A percentile compares a stretch with the other conserved stretches of the same genome.
phyloP scores from a whole-genome alignment of 2,888 invertebrate species.

The Cremastinae sp. region DNA sequence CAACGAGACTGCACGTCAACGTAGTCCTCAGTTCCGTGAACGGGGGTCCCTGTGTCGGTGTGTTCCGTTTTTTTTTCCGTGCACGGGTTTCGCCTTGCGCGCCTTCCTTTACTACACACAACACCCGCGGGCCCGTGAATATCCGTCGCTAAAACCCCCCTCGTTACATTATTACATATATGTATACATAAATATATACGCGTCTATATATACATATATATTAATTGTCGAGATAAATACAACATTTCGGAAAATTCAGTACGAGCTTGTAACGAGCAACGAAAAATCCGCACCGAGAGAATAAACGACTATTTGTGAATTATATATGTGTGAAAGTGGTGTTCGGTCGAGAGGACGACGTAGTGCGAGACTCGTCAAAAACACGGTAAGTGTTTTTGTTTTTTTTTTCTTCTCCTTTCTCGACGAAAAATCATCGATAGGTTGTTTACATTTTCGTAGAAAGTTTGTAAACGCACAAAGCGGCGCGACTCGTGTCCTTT shows the following conservation, averaged over 20 bases:
- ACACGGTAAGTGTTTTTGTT: slow-evolving; percentile 71
- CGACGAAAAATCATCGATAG: no score
- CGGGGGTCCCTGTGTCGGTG: slow-evolving; percentile 78
- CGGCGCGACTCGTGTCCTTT: neutral
- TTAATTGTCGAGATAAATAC: slow-evolving; percentile 4
- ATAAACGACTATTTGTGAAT: slow-evolving; percentile 64
- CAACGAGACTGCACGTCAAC: slow-evolving; percentile 75
- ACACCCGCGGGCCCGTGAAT: slow-evolving; percentile 49
- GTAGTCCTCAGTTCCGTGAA: slow-evolving; percentile 78
- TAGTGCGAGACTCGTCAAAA: slow-evolving; percentile 68
- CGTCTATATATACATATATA: slow-evolving; percentile 1
- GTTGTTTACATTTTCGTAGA: neutral
- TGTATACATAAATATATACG: neutral
- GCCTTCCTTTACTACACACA: slow-evolving; percentile 39
- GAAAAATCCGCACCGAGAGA: slow-evolving; percentile 55
- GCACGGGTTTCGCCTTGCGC: slow-evolving; percentile 71
- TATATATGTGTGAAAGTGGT: slow-evolving; percentile 76
- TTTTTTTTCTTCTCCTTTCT: slow-evolving; percentile 8
- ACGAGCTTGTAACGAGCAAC: neutral
- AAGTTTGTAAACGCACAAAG: neutral
- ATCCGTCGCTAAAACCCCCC: slow-evolving; percentile 37
- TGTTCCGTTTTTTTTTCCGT: slow-evolving; percentile 73
- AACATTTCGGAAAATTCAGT: neutral
- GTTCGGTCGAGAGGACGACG: slow-evolving; percentile 69
- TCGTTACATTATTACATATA: slow-evolving; percentile 29